These are phyloP conservation scores for Galaxias olidus DNA, from an alignment of 2,797 vertebrate genomes.

Conservation along the genomic window DNA sequence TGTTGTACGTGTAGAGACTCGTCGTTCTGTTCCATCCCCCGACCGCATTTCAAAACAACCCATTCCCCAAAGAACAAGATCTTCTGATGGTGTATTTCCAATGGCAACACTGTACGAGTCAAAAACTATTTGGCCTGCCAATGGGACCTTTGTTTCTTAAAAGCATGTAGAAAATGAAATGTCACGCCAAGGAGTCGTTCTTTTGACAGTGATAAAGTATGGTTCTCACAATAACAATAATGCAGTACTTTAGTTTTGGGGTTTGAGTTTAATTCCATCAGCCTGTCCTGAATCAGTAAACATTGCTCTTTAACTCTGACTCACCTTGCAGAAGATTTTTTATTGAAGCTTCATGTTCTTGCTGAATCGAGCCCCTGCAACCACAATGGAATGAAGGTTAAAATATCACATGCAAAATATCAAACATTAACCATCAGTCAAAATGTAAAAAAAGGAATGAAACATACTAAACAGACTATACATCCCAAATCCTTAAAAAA, in stretches of 20 bases:
- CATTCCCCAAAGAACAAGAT: too few species aligned
- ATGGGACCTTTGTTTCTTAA: too few species aligned
- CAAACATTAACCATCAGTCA: background rate
- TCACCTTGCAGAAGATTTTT: slow-evolving; percentile 39
- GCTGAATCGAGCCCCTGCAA: slow-evolving; percentile 21
- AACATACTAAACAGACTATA: background rate
- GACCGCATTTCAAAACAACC: background rate
- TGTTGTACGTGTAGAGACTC: slow-evolving; percentile 47
- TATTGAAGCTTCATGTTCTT: background rate
- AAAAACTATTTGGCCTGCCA: too few species aligned
- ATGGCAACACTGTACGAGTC: too few species aligned
- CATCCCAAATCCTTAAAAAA: slow-evolving; percentile 41
- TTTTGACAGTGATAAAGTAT: too few species aligned
- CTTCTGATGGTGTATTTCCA: too few species aligned
- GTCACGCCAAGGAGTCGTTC: too few species aligned
- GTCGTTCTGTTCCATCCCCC: background rate
- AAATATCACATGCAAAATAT: background rate
- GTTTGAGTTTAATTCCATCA: background rate
- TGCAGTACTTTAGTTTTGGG: background rate
- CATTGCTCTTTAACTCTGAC: slow-evolving; percentile 4
- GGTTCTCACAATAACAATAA: too few species aligned
- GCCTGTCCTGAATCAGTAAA: background rate
- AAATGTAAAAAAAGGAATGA: background rate
- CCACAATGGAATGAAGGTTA: slow-evolving; percentile 4
- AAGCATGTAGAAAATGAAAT: too few species aligned